Evolutionary conservation across 2,113 vertebrate genomes (phyloP), one percentile per base, ranked within the genome.

Genomic region (Arizona elegans): DNA sequence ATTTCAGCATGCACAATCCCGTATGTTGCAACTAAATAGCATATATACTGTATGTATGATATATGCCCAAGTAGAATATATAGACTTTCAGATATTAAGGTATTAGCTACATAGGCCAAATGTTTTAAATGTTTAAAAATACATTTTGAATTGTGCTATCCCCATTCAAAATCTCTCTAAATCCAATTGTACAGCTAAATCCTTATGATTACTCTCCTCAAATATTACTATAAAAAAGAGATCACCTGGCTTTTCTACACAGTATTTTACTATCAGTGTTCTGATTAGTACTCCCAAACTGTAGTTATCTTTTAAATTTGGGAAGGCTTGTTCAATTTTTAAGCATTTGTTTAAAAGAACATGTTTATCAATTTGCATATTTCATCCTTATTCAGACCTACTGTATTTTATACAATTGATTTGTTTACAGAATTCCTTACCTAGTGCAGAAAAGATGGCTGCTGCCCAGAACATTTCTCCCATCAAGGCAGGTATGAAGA

Each of bases 401-500:
- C 38, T 43, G 38, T 43, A n/a, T 33, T 93, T 53, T 24, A 87
- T 43, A 13, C 50, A 62, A 86, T 86, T 5, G 1, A n/a, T 62
- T 90, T 89, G 43, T 56, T 29, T 17, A 21, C 43, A 86, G 6
- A 26, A 65, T 93, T 95, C 50, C 98, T 96, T 98, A 99, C 99
- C 99, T 96, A 99, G 97, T 21, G 99, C 99, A 92, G 99, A 99
- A 93, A 99, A 98, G 96, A 99, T 99, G 89, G 99, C 99, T n/a
- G 99, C 99, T 53, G 99, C 99, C 99, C 99, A 99, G 97, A 99
- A 99, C 97, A 99, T 99, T 96, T 99, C 99, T 93, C 99, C 99
- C 98, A 99, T 99, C 87, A 99, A 97, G 0, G 99, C 99, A 5
- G 99, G 99, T 94, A 99, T 99, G 95, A 99, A 99, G 10, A 99